Percentiles rank a stretch among this genome's conserved stretches.
phyloP scores from a whole-genome alignment of 2,113 vertebrate genomes.

The Pantherophis guttatus region DNA sequence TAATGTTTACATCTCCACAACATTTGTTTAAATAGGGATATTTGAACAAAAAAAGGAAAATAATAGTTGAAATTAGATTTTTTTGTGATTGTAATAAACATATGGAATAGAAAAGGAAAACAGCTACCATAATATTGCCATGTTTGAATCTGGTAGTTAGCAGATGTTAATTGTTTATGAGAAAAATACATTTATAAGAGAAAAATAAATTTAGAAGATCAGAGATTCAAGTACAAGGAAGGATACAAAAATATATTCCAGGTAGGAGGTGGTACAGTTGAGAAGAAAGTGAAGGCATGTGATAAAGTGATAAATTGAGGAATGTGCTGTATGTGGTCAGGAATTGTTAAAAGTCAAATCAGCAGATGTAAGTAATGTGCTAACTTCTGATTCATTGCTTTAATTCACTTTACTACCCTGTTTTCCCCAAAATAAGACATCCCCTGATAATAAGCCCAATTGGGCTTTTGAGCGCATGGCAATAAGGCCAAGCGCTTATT shows the following conservation, averaged over 20 bases:
- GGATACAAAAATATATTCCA: not conserved
- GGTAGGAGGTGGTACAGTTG: not conserved
- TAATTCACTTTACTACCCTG: not conserved
- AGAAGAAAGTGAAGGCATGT: not conserved
- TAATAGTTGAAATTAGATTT: not conserved
- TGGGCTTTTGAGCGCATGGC: too few species aligned
- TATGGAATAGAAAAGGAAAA: not conserved
- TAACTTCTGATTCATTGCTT: not conserved
- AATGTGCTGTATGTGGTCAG: not conserved
- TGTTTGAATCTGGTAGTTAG: not conserved
- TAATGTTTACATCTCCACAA: not conserved
- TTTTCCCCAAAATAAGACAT: too few species aligned
- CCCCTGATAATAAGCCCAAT: too few species aligned
- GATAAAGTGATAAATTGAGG: not conserved
- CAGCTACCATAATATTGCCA: not conserved
- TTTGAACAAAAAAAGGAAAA: not conserved
- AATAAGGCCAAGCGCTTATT: too few species aligned
- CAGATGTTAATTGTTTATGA: not conserved
- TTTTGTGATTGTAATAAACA: not conserved
- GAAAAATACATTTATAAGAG: not conserved
- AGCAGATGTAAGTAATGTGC: not conserved
- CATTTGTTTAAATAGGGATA: not conserved
- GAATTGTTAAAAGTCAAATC: not conserved
- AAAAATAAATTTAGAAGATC: not conserved
- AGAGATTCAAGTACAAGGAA: not conserved